Evolutionary conservation across 2,113 vertebrate genomes (phyloP).

Genomic region (Struthidea cinerea): DNA sequence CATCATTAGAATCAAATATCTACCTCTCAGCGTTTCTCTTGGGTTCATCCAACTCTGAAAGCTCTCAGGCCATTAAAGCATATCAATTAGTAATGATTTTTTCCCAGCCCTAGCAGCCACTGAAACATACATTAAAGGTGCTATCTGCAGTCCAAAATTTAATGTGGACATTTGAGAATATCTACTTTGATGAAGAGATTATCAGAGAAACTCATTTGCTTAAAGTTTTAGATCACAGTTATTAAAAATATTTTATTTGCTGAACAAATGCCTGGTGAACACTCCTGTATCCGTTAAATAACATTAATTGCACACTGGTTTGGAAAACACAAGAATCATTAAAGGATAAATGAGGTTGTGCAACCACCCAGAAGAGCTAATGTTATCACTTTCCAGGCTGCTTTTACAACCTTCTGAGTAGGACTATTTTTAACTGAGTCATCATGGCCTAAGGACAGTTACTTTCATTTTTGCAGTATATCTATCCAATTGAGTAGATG

Average conservation of each 20-base stretch:
- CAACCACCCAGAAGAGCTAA: constrained; percentile 41
- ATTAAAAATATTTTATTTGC: constrained; percentile 63
- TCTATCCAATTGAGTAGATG: background rate
- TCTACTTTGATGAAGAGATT: constrained; percentile 40
- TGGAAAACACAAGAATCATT: constrained; percentile 61
- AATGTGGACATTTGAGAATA: constrained; percentile 59
- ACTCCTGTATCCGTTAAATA: constrained; percentile 25
- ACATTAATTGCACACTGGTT: constrained; percentile 56
- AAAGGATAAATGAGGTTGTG: constrained; percentile 48
- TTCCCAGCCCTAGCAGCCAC: constrained; percentile 54
- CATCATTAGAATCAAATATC: constrained; percentile 77
- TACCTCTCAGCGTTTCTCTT: constrained; percentile 68
- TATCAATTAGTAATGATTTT: constrained; percentile 80
- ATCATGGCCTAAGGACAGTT: constrained; percentile 19
- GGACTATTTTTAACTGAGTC: constrained; percentile 51
- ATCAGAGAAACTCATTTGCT: constrained; percentile 50
- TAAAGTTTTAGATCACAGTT: constrained; percentile 35
- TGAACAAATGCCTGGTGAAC: constrained; percentile 33
- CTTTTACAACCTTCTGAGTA: constrained; percentile 25
- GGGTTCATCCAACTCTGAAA: constrained; percentile 63
- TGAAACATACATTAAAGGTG: constrained; percentile 67
- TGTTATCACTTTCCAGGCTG: constrained; percentile 37
- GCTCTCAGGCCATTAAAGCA: constrained; percentile 74
- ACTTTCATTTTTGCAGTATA: background rate
- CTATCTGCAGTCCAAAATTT: constrained; percentile 60